Percentiles rank a stretch among this genome's conserved stretches.
Evolutionary conservation across 2,797 vertebrate species (phyloP).

Genomic region (Pangasius krempfi): DNA sequence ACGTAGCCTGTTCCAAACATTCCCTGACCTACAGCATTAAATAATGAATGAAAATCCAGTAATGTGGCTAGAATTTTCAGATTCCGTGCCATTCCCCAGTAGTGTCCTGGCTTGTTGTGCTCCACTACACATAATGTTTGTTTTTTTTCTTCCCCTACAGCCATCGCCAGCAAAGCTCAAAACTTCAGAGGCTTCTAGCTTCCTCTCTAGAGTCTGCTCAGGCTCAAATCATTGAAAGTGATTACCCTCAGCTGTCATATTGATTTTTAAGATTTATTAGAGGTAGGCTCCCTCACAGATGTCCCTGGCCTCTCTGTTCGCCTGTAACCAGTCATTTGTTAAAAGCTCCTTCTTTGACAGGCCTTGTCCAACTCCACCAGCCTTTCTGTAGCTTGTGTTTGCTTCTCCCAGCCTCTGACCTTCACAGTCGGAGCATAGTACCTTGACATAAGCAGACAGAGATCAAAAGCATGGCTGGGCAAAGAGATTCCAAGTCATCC

Average conservation of each 20-base stretch:
- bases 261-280: constrained; percentile 80
- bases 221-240: constrained; percentile 79
- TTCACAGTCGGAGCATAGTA: constrained; percentile 10
- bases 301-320: constrained; percentile 66
- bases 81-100: constrained; percentile 41
- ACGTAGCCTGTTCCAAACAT: constrained; percentile 48
- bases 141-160: constrained; percentile 67
- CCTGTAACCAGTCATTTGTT: constrained; percentile 74
- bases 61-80: constrained; percentile 52
- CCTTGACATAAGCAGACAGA: constrained; percentile 2
- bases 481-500: constrained; percentile 12
- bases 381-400: constrained; percentile 14
- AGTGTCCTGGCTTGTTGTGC: background rate
- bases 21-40: background rate
- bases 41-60: background rate
- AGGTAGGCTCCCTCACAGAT: constrained; percentile 64
- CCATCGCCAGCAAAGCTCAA: constrained; percentile 27
- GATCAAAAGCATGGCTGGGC: constrained; percentile 1
- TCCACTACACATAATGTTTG: constrained; percentile 53
- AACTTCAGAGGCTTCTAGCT: constrained; percentile 65
- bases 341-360: constrained; percentile 70
- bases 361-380: constrained; percentile 29
- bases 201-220: constrained; percentile 55
- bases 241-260: constrained; percentile 77
- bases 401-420: constrained; percentile 23